Percentiles rank a stretch among this genome's conserved stretches.
phyloP scores from a whole-genome alignment of 2,888 invertebrate genomes.

The Zelleria hepariella region DNA sequence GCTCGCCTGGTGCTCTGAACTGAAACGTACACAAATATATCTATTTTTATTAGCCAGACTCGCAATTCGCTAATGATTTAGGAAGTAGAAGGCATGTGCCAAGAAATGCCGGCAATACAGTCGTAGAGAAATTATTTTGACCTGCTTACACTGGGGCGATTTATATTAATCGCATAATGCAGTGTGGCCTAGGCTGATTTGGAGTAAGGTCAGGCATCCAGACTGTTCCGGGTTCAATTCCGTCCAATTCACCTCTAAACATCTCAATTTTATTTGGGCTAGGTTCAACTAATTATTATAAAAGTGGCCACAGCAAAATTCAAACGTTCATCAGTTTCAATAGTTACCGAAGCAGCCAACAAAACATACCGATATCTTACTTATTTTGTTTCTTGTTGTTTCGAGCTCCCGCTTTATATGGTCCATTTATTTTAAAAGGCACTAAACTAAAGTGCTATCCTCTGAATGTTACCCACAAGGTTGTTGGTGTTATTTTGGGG shows the following conservation, averaged over 20 bases:
- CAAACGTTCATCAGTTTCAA: too few species aligned
- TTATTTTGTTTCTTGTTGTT: too few species aligned
- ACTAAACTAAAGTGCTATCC: too few species aligned
- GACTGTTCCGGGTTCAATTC: too few species aligned
- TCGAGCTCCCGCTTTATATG: too few species aligned
- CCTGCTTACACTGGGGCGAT: neutral
- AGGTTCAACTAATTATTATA: too few species aligned
- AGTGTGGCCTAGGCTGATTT: neutral
- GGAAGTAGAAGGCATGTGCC: conserved; percentile 10
- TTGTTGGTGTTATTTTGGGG: neutral
- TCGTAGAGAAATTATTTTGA: neutral
- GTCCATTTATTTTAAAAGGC: too few species aligned
- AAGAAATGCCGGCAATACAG: conserved; percentile 4
- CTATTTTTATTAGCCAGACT: conserved; percentile 13
- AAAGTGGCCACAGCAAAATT: too few species aligned
- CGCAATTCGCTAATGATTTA: conserved; percentile 13
- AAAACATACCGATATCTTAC: too few species aligned
- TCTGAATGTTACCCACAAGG: neutral
- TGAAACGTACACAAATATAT: conserved; percentile 14
- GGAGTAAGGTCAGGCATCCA: neutral
- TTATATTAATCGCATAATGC: neutral
- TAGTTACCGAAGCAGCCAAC: too few species aligned
- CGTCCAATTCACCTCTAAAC: too few species aligned
- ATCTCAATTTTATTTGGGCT: too few species aligned
- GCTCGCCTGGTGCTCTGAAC: conserved; percentile 7